Conservation (phyloP, 2,113 vertebrate species). For the Bothrops jararaca region DNA sequence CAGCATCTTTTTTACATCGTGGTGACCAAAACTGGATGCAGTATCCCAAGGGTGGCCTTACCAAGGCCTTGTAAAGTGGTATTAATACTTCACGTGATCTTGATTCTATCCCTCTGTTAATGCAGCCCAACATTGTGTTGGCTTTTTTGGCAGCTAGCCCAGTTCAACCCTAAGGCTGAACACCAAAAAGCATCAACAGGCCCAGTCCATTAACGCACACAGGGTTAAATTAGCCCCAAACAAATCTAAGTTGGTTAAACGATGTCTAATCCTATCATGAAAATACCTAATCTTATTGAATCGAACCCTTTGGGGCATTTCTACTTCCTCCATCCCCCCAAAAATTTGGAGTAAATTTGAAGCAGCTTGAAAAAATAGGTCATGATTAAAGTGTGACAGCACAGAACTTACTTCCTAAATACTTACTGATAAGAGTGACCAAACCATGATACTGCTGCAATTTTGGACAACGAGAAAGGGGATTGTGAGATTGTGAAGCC, state of each 20-base stretch:
- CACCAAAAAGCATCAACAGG: background rate
- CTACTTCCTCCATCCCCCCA: background rate
- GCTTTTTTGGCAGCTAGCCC: no score
- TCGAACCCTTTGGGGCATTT: background rate
- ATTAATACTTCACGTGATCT: no score
- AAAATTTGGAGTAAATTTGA: background rate
- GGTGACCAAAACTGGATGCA: no score
- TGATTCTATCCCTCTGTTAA: no score
- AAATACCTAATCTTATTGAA: background rate
- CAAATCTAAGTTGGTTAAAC: background rate
- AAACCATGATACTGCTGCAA: background rate
- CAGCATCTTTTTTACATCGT: no score
- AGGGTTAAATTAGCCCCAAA: background rate
- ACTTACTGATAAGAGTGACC: background rate
- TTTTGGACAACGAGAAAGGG: background rate
- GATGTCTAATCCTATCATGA: background rate
- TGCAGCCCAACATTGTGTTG: no score
- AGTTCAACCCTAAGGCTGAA: background rate
- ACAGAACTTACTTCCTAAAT: background rate
- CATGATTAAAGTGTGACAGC: background rate
- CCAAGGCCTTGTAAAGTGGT: no score
- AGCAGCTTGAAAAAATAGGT: background rate
- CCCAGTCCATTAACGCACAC: background rate
- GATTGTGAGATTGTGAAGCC: background rate
- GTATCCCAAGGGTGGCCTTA: no score